A percentile compares a stretch with the other conserved stretches of the same genome.
Evolutionary conservation across 2,113 vertebrate species (phyloP).

Genomic region (Podarcis raffonei): DNA sequence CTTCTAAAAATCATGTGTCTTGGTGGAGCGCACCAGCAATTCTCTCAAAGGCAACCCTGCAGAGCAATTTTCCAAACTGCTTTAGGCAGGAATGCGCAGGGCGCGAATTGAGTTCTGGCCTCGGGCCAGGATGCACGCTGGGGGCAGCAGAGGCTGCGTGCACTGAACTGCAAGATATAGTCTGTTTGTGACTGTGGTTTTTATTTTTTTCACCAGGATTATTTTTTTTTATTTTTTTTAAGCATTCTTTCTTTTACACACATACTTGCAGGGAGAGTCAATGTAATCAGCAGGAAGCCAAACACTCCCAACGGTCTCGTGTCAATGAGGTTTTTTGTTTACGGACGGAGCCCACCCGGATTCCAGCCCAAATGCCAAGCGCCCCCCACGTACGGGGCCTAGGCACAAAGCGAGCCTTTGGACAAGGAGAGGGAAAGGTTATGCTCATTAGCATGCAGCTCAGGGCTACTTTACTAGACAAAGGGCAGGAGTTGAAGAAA

Average conservation of each 20-base stretch:
- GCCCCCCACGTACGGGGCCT: conserved; percentile 11
- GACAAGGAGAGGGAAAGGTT: background rate
- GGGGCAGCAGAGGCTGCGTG: background rate
- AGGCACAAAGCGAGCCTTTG: conserved; percentile 37
- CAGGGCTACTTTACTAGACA: background rate
- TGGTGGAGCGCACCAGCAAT: no score
- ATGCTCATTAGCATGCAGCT: background rate
- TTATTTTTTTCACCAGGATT: background rate
- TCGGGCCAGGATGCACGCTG: background rate
- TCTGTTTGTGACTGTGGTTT: background rate
- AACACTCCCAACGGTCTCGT: background rate
- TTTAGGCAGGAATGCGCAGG: background rate
- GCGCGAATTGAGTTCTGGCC: background rate
- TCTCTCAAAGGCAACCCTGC: background rate
- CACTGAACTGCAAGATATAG: no score
- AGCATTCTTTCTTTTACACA: background rate
- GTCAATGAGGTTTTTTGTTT: conserved; percentile 45
- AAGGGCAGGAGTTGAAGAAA: background rate
- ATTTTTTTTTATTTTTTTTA: no score
- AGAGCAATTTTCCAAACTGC: background rate
- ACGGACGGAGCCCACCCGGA: conserved; percentile 23
- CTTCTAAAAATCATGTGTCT: background rate
- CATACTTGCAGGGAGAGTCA: background rate
- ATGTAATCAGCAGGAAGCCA: background rate
- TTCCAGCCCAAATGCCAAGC: conserved; percentile 32